Base-by-base conservation (phyloP, 2,797 vertebrate genomes). In the Crenuchus spilurus region DNA sequence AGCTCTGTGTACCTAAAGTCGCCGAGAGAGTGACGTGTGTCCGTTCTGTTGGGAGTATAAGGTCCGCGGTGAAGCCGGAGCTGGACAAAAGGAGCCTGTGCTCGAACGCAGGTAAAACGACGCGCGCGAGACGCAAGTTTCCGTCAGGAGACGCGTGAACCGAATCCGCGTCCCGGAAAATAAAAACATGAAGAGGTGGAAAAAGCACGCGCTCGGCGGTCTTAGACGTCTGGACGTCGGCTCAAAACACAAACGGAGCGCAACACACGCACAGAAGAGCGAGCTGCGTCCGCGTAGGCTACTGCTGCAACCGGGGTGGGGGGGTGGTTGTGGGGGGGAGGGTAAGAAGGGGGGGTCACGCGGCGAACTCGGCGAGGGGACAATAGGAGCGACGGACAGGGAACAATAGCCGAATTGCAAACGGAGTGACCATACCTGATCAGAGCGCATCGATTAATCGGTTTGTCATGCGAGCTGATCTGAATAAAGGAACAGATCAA, bases 371-470 rank as follows among this genome's bases (percentile, higher is more conserved):
- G 51, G 46, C 61, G 71, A 37, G 72, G 75, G 75, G 70, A 72
- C 75, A 77, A 77, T 72, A 67, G 63, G 54, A 65, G 46, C 75
- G 55, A 61, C 46, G 55, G 57, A 62, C 63, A 60, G 65, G 58
- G 76, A 78, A 78, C 76, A 78, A 74, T 70, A 64, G 76, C 65
- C 52, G 54, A 11, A 77, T 20, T 44, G 39, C 13, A 72, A 69
- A 70, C 64, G 20, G 60, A 63, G 49, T 62, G 75, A 73, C 70
- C 58, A 78, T 70, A 58, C 49, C 66, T 57, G 28, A 16, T 51
- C 44, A 49, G 60, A 70, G 54, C 42, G 35, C 4, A 41, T 52
- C 52, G 52, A 66, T 51, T 42, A 65, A 51, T 51, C 42, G 48
- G 48, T 64, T 66, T 30, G 58, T 60, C 30, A 28, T 41, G 28